Conservation (phyloP, 2,888 invertebrate genomes). For the Nematopogon swammerdamellus region DNA sequence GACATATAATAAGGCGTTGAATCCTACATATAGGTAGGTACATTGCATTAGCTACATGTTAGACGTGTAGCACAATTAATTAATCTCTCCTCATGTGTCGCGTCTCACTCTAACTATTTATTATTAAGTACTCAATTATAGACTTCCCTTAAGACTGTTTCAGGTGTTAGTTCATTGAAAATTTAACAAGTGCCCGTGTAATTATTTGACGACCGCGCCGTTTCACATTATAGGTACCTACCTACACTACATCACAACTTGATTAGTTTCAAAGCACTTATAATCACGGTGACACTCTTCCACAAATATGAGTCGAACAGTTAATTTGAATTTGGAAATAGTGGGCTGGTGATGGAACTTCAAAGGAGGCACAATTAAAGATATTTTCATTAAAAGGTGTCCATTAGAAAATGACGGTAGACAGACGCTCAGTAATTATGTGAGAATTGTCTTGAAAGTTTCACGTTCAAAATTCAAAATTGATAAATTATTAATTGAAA, state of each 20-base stretch:
- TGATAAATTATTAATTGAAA: no score
- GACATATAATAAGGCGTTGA: no score
- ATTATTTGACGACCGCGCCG: constrained; percentile 20
- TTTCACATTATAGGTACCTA: no score
- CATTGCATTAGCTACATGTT: no score
- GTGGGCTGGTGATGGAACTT: not conserved
- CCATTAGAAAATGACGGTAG: not conserved
- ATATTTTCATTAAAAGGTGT: not conserved
- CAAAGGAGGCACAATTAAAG: constrained; percentile 7
- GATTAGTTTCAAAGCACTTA: no score
- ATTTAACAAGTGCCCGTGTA: constrained; percentile 29
- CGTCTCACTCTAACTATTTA: not conserved
- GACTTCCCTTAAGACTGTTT: constrained; percentile 36
- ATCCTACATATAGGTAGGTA: no score
- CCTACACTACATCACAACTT: no score
- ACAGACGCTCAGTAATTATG: not conserved
- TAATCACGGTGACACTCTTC: not conserved
- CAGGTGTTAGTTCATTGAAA: constrained; percentile 50
- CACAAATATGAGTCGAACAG: no score
- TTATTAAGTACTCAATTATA: not conserved
- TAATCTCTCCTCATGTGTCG: not conserved
- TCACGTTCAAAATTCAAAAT: no score
- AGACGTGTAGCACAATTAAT: not conserved
- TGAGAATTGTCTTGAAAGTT: not conserved
- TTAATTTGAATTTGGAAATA: not conserved